Base-by-base conservation (phyloP, 2,888 invertebrate genomes). In the Hirtodrosophila alboralis region DNA sequence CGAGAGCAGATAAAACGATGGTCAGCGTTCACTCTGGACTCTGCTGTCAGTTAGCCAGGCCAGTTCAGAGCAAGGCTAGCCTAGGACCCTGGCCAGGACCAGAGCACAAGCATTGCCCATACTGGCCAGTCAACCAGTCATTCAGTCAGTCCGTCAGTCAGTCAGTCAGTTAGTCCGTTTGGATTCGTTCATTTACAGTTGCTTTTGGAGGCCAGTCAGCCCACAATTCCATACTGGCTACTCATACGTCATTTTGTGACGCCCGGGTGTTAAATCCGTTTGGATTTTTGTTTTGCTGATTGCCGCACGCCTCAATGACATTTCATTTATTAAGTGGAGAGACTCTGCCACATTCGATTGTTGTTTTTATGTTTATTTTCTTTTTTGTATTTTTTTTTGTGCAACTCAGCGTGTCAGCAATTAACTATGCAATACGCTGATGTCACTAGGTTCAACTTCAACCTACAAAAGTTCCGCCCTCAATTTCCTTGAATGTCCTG, bases 311-410 rank as follows among this genome's bases (percentile, higher is more conserved):
- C 84, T 83, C 84, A 66, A 87, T 83, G 81, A 87, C 87, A 83
- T 85, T 83, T 78, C 87, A 83, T 83, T 83, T 83, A 83, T 83
- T 85, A 83, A 87, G 76, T 87, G 85, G 52, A n/a, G n/a, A n/a
- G n/a, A n/a, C n/a, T n/a, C n/a, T 66, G 44, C 53, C 23, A 45
- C 38, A n/a, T 41, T 44, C 40, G 37, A 13, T 45, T 26, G 52
- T 51, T 71, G 57, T 10, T 28, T 13, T 18, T 18, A 21, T 36
- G 18, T 37, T 13, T 33, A 7, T 44, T 10, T 34, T 1, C 28
- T 36, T 38, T 28, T 9, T 30, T 12, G 44, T 12, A 2, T 21
- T 13, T 13, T 44, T 53, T 47, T 66, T 77, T 68, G 31, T 62
- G 83, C 74, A 80, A 84, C 66, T 80, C 78, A 84, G 80, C 75